These are phyloP conservation scores for Oreochromis grahami DNA, from an alignment of 2,797 vertebrate genomes.

Conservation along the genomic window DNA sequence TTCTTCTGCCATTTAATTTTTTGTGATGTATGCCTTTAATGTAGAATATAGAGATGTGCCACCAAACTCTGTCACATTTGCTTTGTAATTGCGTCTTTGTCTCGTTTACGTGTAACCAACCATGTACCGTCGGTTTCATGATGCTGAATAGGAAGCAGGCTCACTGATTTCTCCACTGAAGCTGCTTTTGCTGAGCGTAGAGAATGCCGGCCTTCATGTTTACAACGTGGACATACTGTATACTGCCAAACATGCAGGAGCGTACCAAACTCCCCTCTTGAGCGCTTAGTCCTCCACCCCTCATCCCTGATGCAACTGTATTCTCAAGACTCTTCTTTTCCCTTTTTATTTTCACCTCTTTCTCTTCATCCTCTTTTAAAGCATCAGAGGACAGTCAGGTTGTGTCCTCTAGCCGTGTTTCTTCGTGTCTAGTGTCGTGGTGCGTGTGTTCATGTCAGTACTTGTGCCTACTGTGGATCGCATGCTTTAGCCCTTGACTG, in stretches of 20 bases:
- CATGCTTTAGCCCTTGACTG: constrained; percentile 83
- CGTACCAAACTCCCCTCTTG: constrained; percentile 47
- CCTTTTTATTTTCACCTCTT: constrained; percentile 18
- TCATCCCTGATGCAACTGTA: constrained; percentile 53
- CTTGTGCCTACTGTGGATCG: constrained; percentile 83
- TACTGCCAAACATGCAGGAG: constrained; percentile 70
- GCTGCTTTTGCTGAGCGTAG: constrained; percentile 46
- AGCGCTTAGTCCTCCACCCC: constrained; percentile 51
- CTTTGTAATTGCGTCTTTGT: constrained; percentile 49
- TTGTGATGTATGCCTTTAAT: constrained; percentile 25
- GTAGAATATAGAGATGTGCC: constrained; percentile 40
- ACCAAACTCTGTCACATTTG: background rate
- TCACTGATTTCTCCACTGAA: constrained; percentile 30
- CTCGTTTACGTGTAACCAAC: constrained; percentile 44
- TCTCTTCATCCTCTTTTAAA: constrained; percentile 63
- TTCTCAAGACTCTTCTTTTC: constrained; percentile 41
- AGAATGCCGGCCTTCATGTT: constrained; percentile 68
- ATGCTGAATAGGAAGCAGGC: constrained; percentile 48
- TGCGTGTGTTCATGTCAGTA: constrained; percentile 83
- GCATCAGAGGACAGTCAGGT: constrained; percentile 68
- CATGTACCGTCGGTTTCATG: constrained; percentile 31
- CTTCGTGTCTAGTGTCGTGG: constrained; percentile 78
- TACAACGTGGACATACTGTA: constrained; percentile 69
- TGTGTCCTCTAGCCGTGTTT: constrained; percentile 75
- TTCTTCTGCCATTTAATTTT: constrained; percentile 13